phyloP scores from a whole-genome alignment of 2,797 vertebrate genomes.

The Pitangus sulphuratus region DNA sequence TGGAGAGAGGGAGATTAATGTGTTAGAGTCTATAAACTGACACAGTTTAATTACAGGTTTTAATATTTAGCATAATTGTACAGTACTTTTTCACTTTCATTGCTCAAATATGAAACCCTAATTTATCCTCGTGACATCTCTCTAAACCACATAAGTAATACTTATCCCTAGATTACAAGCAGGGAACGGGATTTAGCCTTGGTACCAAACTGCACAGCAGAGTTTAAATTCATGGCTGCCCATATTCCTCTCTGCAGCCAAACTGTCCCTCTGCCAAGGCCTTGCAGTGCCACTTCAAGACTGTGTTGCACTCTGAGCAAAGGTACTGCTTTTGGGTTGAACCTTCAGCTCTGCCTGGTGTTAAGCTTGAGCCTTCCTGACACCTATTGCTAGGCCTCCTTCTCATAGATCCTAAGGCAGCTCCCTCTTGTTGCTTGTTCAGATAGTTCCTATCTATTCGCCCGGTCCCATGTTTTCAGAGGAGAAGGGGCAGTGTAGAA shows the following conservation, averaged over 20 bases:
- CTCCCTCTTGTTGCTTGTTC: not conserved
- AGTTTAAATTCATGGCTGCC: not conserved
- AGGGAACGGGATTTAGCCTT: not conserved
- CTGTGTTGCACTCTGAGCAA: fast-evolving
- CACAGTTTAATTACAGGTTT: conserved; percentile 19
- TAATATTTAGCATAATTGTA: not conserved
- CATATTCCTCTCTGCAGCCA: not conserved
- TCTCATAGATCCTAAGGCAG: not conserved
- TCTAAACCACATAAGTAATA: not conserved
- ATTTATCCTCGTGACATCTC: not conserved
- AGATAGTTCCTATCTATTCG: not conserved
- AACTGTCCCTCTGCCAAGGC: not conserved
- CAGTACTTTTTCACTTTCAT: not conserved
- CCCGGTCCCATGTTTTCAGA: not conserved
- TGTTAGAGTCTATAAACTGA: not conserved
- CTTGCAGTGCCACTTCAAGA: fast-evolving
- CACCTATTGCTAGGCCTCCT: not conserved
- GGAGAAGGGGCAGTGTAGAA: not conserved
- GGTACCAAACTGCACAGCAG: not conserved
- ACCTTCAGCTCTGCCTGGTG: not conserved
- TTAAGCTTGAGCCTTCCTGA: not conserved
- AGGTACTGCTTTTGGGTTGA: not conserved
- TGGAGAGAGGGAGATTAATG: not conserved
- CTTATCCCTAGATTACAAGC: not conserved
- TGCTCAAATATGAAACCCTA: not conserved